A percentile compares a stretch with the other conserved stretches of the same genome.
phyloP scores from a whole-genome alignment of 1,140 invertebrate genomes.

The Ridgeia piscesae region DNA sequence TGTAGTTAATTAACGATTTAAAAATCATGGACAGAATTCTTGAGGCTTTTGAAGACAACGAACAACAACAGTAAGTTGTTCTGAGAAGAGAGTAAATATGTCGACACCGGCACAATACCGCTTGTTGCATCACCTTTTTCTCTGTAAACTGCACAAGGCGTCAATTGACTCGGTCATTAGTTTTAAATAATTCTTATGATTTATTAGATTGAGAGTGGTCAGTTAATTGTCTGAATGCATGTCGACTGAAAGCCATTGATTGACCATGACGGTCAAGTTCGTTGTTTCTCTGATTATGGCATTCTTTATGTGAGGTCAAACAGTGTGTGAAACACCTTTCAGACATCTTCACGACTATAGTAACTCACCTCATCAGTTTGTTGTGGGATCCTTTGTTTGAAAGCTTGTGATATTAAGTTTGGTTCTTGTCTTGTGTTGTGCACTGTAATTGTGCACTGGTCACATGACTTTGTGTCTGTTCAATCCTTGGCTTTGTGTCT shows the following conservation, averaged over 20 bases:
- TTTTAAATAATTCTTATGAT: too few relatives aligned
- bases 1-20: constrained; percentile 70
- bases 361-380: neutral
- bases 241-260: neutral
- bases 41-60: constrained; percentile 69
- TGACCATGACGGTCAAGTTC: neutral
- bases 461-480: too few relatives aligned
- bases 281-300: neutral
- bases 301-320: neutral
- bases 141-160: too few relatives aligned
- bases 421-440: neutral
- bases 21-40: constrained; percentile 69
- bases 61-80: constrained; percentile 57
- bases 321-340: neutral
- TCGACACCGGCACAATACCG: neutral
- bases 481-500: too few relatives aligned
- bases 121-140: neutral
- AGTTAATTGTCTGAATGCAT: neutral
- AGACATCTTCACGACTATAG: neutral
- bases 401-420: neutral
- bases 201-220: neutral
- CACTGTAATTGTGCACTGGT: neutral
- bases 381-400: neutral
- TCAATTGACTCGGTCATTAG: too few relatives aligned
- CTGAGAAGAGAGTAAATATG: neutral